Base-by-base conservation (phyloP, 2,797 vertebrate species). In the Podarcis lilfordi region DNA sequence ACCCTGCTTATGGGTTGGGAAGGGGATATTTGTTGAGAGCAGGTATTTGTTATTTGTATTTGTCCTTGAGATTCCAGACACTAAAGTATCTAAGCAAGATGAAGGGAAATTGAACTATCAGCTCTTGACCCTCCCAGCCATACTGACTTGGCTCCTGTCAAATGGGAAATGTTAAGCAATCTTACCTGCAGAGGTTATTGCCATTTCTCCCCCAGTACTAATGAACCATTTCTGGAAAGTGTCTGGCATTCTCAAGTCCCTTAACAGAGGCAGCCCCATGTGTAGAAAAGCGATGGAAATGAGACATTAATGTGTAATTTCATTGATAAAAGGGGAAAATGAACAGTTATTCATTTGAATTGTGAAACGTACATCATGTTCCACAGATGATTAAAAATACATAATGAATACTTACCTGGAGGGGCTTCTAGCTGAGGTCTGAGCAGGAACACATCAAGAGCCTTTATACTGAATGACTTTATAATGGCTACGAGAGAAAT, bases 401-500 rank as follows among this genome's bases (percentile, higher is more conserved):
- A 84, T 89, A 89, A 93, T 37, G 84, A 92, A 93, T 89, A 77
- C 84, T 86, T 90, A 90, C 88, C 92, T 93, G 81, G 74, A 91
- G 88, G 90, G 78, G 82, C 29, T 86, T 87, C 78, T 85, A 89
- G 74, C 61, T 83, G 74, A 91, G 78, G 82, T 80, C 59, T 82
- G 64, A 77, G 88, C 74, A 88, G 80, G 76, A 91, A 88, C 0
- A 1, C 61, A 59, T 77, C 79, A 43, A 81, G 86, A 82, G 76
- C 74, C 90, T 87, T 90, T 59, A 77, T 80, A 86, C 78, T 72
- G 92, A 96, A 96, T 92, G 84, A 77, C 64, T 94, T 93, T 94
- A 82, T 93, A 94, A 95, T 90, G 92, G 80, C 71, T 85, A 82
- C 75, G 91, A 93, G 92, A 94, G 88, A 90, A 95, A 93, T 95